Base-by-base conservation (phyloP, 1,140 invertebrate species). In the Pseudomyrmex concolor region DNA sequence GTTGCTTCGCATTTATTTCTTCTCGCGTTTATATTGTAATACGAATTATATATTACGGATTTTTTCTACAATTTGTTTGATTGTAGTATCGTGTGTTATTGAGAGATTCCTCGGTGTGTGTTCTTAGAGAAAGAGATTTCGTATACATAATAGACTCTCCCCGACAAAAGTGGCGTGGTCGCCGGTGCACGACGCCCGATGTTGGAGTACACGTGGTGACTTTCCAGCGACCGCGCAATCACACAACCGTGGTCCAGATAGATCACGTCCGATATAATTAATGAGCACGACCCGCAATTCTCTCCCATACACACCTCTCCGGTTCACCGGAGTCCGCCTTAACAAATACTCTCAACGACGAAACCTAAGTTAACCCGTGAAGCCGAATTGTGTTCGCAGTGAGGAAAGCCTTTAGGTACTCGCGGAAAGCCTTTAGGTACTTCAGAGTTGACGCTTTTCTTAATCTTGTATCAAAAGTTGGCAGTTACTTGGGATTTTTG, bases 241-340 rank as follows among this genome's bases (percentile, higher is more conserved):
- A 54, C 67, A 60, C 34, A 34, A 48, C 74, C 54, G 81, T 92
- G 91, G 89, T 91, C 91, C 91, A 91, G 88, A 92, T 92, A 92
- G 91, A 93, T 92, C 90, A 91, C 88, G 86, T 89, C 84, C 84
- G 89, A 92, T 92, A 91, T 91, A 92, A 93, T 92, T 92, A 93
- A 92, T 90, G 91, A 93, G 86, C 88, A 91, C 90, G 89, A 92
- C 76, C 84, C 66, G 89, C 88, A 85, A 93, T 92, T 92, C 92
- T 34, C 34, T 34, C 34, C 92, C 92, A 92, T 92, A 89, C 90
- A 91, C 91, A 90, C 90, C 90, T 34, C 5, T 91, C 84, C 84
- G 78, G 83, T 78, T 76, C 80, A 76, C 55, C 72, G 84, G 83
- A 34, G 85, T 83, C 82, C 74, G 86, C 86, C 89, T 67, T 90